phyloP scores from a whole-genome alignment of 2,888 invertebrate genomes.

The Phragmatobia fuliginosa region DNA sequence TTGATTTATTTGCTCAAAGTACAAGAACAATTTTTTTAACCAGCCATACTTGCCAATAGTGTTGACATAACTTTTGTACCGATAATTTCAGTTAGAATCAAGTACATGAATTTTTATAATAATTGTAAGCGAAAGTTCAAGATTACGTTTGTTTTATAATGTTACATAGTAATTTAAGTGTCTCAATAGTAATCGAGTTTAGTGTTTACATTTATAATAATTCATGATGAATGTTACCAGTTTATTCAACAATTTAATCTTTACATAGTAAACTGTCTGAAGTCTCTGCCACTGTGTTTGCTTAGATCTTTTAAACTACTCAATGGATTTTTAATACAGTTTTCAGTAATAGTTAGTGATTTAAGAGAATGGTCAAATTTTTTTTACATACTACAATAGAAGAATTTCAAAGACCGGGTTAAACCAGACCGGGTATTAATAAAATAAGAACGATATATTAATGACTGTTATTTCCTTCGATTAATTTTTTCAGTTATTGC shows the following conservation, averaged over 20 bases:
- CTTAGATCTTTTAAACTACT: too few relatives aligned
- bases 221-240: conserved; percentile 7
- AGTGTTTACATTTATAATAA: conserved; percentile 1
- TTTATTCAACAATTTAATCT: neutral
- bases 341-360: too few relatives aligned
- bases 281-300: too few relatives aligned
- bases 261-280: too few relatives aligned
- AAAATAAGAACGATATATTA: neutral
- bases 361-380: too few relatives aligned
- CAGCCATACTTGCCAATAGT: conserved; percentile 1
- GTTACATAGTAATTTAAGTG: neutral
- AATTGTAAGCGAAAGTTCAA: conserved; percentile 2
- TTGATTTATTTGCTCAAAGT: neutral
- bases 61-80: neutral
- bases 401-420: too few relatives aligned
- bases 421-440: too few relatives aligned
- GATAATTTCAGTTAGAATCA: neutral
- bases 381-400: too few relatives aligned
- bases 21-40: conserved; percentile 2
- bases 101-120: neutral
- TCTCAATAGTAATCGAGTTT: neutral
- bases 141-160: neutral
- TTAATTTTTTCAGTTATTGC: too few relatives aligned
- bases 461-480: neutral
- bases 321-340: too few relatives aligned